Evolutionary conservation across 2,888 invertebrate species (phyloP), one percentile per base, ranked within the genome.

Genomic region (Carterocephalus palaemon): DNA sequence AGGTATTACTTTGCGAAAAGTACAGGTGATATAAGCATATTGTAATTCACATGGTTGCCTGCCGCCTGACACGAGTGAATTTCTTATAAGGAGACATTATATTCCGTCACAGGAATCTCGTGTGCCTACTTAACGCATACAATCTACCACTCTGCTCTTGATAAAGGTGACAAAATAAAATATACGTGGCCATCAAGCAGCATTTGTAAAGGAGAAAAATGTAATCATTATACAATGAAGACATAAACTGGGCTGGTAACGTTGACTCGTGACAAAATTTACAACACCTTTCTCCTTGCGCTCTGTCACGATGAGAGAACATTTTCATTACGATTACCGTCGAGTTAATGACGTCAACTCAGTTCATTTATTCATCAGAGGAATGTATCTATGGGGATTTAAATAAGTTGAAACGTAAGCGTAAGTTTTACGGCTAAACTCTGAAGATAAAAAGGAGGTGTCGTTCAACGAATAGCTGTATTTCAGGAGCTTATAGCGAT

Each of bases 291-390:
- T 56, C 54, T 52, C 54, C 55, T 54, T 54, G 60, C 62, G 72
- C 65, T 67, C 69, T 69, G 70, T 67, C 64, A 62, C 66, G 64
- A 20, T 9, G 38, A 52, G 62, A 52, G 67, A 68, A 62, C 70
- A 67, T 79, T 80, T 29, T 75, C 71, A 75, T 79, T 76, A 78
- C 68, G 64, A 77, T 77, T 74, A 77, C 67, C 70, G 64, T 64
- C 61, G 61, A 73, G 67, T 77, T 78, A 78, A 78, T 75, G 71
- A 77, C 69, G 71, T 68, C 73, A 68, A 70, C 73, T 70, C 60
- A 64, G 62, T 46, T 46, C 39, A 46, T 39, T 65, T 62, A 62
- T 63, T 62, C 60, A 60, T 57, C 40, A 53, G 53, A 57, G 50
- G 63, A 56, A 64, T 65, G 67, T n/a, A n/a, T n/a, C 68, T 73